Base-by-base conservation (phyloP, 2,888 invertebrate genomes). In the Limnephilus auricula region DNA sequence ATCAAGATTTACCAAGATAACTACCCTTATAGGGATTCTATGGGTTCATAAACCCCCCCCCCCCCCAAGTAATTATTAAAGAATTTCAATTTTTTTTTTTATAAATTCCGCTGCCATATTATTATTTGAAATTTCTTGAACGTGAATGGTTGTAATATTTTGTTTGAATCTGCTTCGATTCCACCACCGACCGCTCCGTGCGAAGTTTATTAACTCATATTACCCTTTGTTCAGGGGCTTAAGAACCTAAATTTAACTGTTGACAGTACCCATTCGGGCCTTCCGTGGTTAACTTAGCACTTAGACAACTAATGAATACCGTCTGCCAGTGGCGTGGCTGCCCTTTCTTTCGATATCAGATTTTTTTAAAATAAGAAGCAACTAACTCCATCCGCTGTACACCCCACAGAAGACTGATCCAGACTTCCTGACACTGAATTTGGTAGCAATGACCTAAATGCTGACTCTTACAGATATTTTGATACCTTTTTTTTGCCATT, bases 201-300 rank as follows among this genome's bases (percentile, higher is more conserved):
- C 45, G 40, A 45, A 65, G 87, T 88, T 78, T 88, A 88, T 88
- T 88, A 88, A 88, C 87, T 88, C 65, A 34, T 78, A 88, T 88
- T 88, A 88, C 87, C 87, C 87, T 78, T 78, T 78, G 65, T 65
- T 88, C 13, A 86, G n/a, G 86, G 85, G 91, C n/a, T 91, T 88
- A 91, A 88, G 80, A 86, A 89, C 86, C 88, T 88, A 91, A 91
- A 91, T 91, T 91, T 91, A 91, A 91, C 89, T 92, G 92, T 92
- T 91, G 91, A 92, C 92, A 92, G 92, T 93, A 92, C 92, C 93
- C 92, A 90, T 92, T 91, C 84, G 91, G 85, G 90, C 83, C 45
- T 91, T 89, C 90, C 88, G 90, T 87, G 92, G 91, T 90, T 92
- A 92, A 92, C 93, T 93, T 92, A 92, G 92, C 93, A 93, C 93